Evolutionary conservation across 2,888 invertebrate genomes (phyloP).

Genomic region (Cyclophora albipunctata): DNA sequence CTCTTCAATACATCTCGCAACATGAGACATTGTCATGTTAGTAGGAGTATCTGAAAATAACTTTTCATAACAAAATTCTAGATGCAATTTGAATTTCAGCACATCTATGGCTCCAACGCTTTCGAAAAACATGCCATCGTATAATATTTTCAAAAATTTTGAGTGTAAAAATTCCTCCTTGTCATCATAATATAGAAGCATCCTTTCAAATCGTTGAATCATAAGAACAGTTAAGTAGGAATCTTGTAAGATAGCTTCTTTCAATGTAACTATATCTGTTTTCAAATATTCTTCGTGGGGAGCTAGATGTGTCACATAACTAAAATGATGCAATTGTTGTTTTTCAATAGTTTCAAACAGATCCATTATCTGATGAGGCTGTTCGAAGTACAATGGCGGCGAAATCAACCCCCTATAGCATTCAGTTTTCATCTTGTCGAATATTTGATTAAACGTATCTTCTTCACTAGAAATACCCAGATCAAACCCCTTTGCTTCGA

Average conservation of each 20-base stretch:
- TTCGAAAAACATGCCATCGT: constrained; percentile 69
- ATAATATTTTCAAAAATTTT: constrained; percentile 71
- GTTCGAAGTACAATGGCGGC: constrained; percentile 74
- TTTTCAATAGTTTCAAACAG: constrained; percentile 77
- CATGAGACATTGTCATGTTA: constrained; percentile 67
- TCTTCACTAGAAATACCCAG: constrained; percentile 47
- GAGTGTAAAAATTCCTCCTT: constrained; percentile 66
- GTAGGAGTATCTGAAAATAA: constrained; percentile 75
- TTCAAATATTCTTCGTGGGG: constrained; percentile 67
- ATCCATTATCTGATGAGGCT: constrained; percentile 70
- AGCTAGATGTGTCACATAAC: constrained; percentile 75
- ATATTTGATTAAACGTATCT: constrained; percentile 52
- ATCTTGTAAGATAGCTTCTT: constrained; percentile 48
- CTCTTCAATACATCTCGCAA: constrained; percentile 77
- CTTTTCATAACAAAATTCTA: constrained; percentile 79
- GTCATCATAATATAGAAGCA: constrained; percentile 60
- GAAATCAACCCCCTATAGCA: constrained; percentile 43
- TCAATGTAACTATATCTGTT: constrained; percentile 58
- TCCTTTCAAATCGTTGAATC: constrained; percentile 40
- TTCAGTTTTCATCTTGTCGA: constrained; percentile 68
- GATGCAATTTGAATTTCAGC: constrained; percentile 72
- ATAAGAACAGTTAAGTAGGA: constrained; percentile 30
- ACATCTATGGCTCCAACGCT: constrained; percentile 72
- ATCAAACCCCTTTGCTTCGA: constrained; percentile 62
- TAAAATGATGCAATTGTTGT: constrained; percentile 78